These are phyloP conservation scores for Druceiella hillmani DNA, from an alignment of 2,888 invertebrate genomes.

Conservation along the genomic window DNA sequence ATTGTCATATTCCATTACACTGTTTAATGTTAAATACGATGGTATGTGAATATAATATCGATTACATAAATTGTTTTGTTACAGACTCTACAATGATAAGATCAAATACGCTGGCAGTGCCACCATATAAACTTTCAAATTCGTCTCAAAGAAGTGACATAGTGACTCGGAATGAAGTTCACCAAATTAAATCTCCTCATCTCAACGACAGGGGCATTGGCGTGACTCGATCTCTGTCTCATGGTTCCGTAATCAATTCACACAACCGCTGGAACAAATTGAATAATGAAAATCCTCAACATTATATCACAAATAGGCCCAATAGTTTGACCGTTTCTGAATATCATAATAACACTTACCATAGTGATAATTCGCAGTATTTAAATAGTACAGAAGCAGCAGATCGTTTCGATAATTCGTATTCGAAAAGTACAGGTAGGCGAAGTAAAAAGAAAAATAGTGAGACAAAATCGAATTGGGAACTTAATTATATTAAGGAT, in stretches of 20 bases:
- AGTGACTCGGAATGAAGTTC: constrained; percentile 38
- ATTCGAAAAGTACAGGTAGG: constrained; percentile 43
- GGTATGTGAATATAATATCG: too few species aligned
- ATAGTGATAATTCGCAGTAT: too few species aligned
- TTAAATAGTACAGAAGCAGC: constrained; percentile 24
- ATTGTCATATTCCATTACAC: too few species aligned
- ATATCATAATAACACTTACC: constrained; percentile 35
- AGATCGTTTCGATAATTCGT: constrained; percentile 34
- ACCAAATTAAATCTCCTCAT: constrained; percentile 40
- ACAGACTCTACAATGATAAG: constrained; percentile 50
- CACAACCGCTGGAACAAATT: constrained; percentile 48
- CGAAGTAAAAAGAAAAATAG: constrained; percentile 41
- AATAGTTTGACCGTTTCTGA: constrained; percentile 57
- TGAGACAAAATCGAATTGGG: constrained; percentile 47
- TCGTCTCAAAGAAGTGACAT: constrained; percentile 38
- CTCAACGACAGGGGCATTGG: constrained; percentile 41
- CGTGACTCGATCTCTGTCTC: constrained; percentile 58
- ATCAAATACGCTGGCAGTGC: constrained; percentile 48
- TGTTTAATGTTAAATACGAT: too few species aligned
- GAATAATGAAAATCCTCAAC: constrained; percentile 35
- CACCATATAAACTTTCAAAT: constrained; percentile 41
- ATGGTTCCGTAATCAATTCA: constrained; percentile 56
- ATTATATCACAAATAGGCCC: constrained; percentile 49
- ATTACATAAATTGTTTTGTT: constrained; percentile 24
- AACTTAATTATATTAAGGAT: constrained; percentile 44